Conservation (phyloP, 1,140 invertebrate species). For the Drosophila leontia region DNA sequence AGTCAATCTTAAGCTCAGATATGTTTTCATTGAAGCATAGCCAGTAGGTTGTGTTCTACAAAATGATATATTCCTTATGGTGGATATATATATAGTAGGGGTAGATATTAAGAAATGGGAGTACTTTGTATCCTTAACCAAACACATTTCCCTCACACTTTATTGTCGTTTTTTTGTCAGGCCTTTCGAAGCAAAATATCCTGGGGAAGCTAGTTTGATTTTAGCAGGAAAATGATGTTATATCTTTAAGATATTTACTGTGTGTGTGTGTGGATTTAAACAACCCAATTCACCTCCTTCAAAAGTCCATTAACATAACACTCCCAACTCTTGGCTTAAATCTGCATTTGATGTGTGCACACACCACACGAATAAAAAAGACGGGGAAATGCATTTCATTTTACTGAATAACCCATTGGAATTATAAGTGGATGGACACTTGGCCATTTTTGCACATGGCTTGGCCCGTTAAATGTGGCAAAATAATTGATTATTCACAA, state of each 20-base stretch:
- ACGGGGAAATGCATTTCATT: conserved; percentile 17
- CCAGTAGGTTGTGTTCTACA: conserved; percentile 20
- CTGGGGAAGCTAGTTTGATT: not conserved
- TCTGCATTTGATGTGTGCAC: conserved; percentile 33
- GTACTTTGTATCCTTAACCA: conserved; percentile 31
- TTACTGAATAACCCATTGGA: conserved; percentile 37
- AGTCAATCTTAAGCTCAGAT: conserved; percentile 54
- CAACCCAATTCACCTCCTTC: conserved; percentile 37
- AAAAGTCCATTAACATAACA: conserved; percentile 35
- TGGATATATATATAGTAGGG: conserved; percentile 9
- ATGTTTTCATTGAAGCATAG: conserved; percentile 43
- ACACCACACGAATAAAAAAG: not conserved
- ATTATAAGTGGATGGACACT: conserved; percentile 28
- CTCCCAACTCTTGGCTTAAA: conserved; percentile 31
- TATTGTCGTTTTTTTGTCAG: conserved; percentile 41
- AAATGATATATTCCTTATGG: conserved; percentile 35
- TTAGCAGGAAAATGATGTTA: not conserved
- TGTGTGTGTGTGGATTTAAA: not conserved
- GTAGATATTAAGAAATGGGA: conserved; percentile 4
- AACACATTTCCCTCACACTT: conserved; percentile 23
- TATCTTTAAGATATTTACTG: not conserved
- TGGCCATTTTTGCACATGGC: conserved; percentile 40
- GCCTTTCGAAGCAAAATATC: conserved; percentile 27
- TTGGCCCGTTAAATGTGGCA: conserved; percentile 72
- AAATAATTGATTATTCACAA: conserved; percentile 83